phyloP scores from a whole-genome alignment of 2,888 invertebrate genomes.

The Phania funesta region DNA sequence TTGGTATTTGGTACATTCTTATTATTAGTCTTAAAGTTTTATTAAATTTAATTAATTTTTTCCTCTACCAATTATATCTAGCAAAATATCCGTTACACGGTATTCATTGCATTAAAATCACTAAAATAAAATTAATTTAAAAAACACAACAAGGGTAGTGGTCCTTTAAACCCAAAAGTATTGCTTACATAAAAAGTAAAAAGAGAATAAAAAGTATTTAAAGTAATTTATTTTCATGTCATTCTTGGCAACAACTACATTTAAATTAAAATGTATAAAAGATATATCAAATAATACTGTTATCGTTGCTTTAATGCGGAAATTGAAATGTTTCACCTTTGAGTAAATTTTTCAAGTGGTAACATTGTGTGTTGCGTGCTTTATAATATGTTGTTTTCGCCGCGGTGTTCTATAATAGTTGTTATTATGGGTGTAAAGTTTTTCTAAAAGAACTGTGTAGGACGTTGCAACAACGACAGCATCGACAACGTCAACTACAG shows the following conservation, averaged over 20 bases:
- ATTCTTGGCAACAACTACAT: constrained; percentile 15
- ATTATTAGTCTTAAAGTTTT: no score
- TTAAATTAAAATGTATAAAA: constrained; percentile 50
- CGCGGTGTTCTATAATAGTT: constrained; percentile 2
- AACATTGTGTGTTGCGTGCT: constrained; percentile 42
- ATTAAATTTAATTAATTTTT: no score
- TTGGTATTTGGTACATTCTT: no score
- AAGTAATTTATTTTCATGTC: constrained; percentile 53
- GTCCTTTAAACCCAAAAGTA: neutral
- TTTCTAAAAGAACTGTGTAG: neutral
- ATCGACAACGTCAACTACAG: constrained; percentile 15
- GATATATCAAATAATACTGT: constrained; percentile 68
- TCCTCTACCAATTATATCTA: no score
- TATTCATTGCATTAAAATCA: no score
- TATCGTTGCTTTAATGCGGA: constrained; percentile 70
- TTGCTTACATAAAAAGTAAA: neutral
- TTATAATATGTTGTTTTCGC: neutral
- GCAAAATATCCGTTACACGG: no score
- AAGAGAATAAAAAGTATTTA: constrained; percentile 16
- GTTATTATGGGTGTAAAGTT: neutral
- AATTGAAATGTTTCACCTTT: constrained; percentile 73
- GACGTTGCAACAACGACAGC: constrained; percentile 6
- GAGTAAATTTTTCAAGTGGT: constrained; percentile 69
- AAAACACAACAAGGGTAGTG: neutral
- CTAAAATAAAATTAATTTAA: neutral